These are phyloP conservation scores for Drosophila varians DNA, from an alignment of 1,140 invertebrate genomes.

Conservation along the genomic window DNA sequence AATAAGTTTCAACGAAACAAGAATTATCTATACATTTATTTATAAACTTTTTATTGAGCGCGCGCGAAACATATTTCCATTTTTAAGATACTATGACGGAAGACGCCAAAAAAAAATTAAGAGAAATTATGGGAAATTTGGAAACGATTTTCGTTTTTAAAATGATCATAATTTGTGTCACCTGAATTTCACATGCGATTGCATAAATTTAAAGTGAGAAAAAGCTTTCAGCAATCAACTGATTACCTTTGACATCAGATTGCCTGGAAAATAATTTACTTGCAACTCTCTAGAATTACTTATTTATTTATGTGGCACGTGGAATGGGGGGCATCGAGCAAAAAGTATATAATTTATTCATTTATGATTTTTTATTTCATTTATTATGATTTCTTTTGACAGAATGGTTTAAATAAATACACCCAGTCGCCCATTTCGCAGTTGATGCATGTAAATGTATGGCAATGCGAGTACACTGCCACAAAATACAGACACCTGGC, in stretches of 20 bases:
- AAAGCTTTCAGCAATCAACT: conserved; percentile 1
- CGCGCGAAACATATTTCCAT: conserved; percentile 25
- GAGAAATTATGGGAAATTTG: not conserved
- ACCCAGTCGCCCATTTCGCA: not conserved
- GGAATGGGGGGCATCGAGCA: conserved; percentile 7
- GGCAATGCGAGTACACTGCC: not conserved
- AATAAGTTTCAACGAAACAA: conserved; percentile 19
- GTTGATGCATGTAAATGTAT: conserved; percentile 47
- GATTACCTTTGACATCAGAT: conserved; percentile 32
- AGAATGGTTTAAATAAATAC: conserved; percentile 53
- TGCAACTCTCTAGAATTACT: conserved; percentile 37
- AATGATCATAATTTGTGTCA: not conserved
- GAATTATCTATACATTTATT: conserved; percentile 37
- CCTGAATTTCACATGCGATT: not conserved
- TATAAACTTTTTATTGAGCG: conserved; percentile 50
- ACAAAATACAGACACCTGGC: conserved; percentile 2
- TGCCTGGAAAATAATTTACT: conserved; percentile 47
- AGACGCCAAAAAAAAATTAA: conserved; percentile 4
- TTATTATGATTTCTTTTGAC: conserved; percentile 62
- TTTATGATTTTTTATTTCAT: conserved; percentile 57
- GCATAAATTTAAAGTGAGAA: conserved; percentile 13
- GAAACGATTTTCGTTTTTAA: not conserved
- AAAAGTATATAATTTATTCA: conserved; percentile 52
- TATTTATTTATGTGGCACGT: conserved; percentile 31
- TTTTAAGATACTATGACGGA: conserved; percentile 8